A percentile compares a stretch with the other conserved stretches of the same genome.
phyloP scores from a whole-genome alignment of 2,888 invertebrate species.

The Platycheirus rosarum region DNA sequence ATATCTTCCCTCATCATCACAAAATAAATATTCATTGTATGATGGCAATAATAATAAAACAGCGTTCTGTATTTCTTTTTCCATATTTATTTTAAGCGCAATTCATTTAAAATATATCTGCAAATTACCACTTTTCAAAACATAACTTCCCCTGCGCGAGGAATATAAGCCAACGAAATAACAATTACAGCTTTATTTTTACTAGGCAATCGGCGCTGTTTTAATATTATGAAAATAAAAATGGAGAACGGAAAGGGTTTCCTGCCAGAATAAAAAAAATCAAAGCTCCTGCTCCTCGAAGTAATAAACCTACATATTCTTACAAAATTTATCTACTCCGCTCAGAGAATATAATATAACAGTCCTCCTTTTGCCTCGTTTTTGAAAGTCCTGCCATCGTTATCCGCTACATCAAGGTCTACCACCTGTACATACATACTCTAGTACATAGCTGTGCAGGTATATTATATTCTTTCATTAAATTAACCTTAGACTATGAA shows the following conservation, averaged over 20 bases:
- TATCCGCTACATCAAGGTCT: not conserved
- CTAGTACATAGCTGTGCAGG: not conserved
- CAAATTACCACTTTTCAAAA: not conserved
- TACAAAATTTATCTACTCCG: not conserved
- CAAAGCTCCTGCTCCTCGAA: constrained; percentile 1
- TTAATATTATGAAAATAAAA: not conserved
- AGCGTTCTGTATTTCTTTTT: too few relatives aligned
- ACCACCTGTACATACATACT: constrained; percentile 18
- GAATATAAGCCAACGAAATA: not conserved
- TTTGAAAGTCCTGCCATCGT: too few relatives aligned
- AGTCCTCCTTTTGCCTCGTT: not conserved
- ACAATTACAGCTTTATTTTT: not conserved
- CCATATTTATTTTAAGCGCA: not conserved
- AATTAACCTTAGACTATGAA: constrained; percentile 54
- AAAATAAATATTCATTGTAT: too few relatives aligned
- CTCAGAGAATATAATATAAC: constrained; percentile 16
- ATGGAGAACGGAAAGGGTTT: not conserved
- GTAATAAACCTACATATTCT: constrained; percentile 6
- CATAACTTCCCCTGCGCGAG: not conserved
- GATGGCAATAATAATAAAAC: too few relatives aligned
- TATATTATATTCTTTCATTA: constrained; percentile 49
- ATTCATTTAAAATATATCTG: not conserved
- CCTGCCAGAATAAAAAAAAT: not conserved
- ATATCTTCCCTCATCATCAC: too few relatives aligned
- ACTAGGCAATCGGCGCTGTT: not conserved